Percentiles rank a stretch among this genome's conserved stretches.
phyloP scores from a whole-genome alignment of 2,797 vertebrate species.

The Manis javanica region DNA sequence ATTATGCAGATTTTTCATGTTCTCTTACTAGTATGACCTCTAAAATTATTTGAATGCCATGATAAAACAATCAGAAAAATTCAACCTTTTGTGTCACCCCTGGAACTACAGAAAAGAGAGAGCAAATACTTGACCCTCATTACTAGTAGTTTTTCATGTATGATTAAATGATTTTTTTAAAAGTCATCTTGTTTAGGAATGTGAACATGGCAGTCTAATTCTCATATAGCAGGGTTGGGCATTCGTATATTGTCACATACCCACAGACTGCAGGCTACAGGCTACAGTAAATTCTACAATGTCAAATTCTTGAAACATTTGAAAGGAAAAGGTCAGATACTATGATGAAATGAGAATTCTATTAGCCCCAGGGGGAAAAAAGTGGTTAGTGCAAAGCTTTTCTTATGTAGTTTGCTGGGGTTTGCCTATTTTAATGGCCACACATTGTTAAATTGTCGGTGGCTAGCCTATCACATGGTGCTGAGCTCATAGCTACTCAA shows the following conservation, averaged over 20 bases:
- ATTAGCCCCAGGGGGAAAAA: background rate
- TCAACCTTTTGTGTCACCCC: constrained; percentile 51
- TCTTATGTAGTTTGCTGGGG: background rate
- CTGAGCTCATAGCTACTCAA: constrained; percentile 47
- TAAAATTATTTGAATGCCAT: constrained; percentile 64
- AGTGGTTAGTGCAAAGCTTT: background rate
- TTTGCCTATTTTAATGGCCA: background rate
- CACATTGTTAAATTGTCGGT: constrained; percentile 15
- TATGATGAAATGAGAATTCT: background rate
- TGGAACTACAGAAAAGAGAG: constrained; percentile 44
- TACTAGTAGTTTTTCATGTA: constrained; percentile 56
- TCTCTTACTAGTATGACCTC: constrained; percentile 56
- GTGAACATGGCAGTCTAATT: background rate
- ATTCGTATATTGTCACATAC: background rate
- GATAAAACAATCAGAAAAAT: constrained; percentile 56
- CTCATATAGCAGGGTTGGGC: background rate
- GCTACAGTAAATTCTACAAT: background rate
- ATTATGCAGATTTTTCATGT: constrained; percentile 22
- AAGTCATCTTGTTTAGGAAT: constrained; percentile 26
- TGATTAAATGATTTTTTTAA: constrained; percentile 56
- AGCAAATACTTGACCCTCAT: constrained; percentile 63
- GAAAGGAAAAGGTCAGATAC: constrained; percentile 3
- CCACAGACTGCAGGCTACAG: background rate
- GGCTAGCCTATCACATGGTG: background rate
- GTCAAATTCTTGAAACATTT: constrained; percentile 8